A percentile compares a stretch with the other conserved stretches of the same genome.
phyloP scores from a whole-genome alignment of 2,113 vertebrate species.

The Indicator maculatus region DNA sequence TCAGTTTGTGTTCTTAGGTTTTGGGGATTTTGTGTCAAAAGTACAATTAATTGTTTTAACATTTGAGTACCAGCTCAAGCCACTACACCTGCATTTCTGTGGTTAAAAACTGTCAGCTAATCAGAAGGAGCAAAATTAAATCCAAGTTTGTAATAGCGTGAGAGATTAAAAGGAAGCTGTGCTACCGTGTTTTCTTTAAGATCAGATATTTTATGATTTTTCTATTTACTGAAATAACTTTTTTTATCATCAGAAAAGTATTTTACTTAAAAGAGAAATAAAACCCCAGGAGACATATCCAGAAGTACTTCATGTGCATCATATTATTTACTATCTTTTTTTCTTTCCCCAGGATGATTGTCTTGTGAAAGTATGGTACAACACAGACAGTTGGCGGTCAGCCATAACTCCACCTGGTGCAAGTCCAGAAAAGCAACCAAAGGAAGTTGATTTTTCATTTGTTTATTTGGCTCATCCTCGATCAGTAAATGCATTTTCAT shows the following conservation, averaged over 20 bases:
- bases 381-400: conserved; percentile 88
- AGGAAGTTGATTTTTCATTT: conserved; percentile 91
- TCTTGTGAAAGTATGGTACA: conserved; percentile 97
- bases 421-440: conserved; percentile 76
- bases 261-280: not conserved
- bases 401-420: conserved; percentile 77
- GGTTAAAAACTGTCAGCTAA: not conserved
- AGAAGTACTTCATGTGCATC: not conserved
- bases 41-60: not conserved
- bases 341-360: conserved; percentile 88
- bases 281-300: not conserved
- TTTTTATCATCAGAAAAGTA: not conserved
- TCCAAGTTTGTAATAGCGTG: not conserved
- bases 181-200: not conserved
- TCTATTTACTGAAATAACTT: not conserved
- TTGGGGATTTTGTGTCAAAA: not conserved
- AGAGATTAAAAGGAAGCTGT: not conserved
- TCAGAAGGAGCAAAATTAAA: not conserved
- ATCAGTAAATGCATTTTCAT: conserved; percentile 94
- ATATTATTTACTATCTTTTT: not conserved
- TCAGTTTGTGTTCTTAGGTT: not conserved
- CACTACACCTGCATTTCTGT: not conserved
- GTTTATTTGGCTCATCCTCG: conserved; percentile 96
- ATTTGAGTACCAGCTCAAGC: not conserved
- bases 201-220: not conserved